phyloP scores from a whole-genome alignment of 2,888 invertebrate species.

The Napeogenes sylphis region DNA sequence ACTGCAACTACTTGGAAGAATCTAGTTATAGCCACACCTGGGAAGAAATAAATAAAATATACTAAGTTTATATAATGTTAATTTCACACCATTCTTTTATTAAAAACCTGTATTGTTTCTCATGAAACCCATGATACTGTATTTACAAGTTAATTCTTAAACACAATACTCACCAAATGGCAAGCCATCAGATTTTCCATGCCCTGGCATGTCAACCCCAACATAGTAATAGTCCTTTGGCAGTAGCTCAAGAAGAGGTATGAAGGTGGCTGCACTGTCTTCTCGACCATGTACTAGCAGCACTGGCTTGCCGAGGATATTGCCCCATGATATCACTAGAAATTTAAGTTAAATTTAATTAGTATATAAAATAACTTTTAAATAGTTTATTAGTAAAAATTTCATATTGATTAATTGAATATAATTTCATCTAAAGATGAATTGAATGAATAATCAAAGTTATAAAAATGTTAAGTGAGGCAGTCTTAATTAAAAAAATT shows the following conservation, averaged over 20 bases:
- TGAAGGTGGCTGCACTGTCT: constrained; percentile 80
- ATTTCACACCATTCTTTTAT: too few species aligned
- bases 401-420: too few species aligned
- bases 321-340: constrained; percentile 79
- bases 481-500: too few species aligned
- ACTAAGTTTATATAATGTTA: background rate
- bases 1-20: constrained; percentile 57
- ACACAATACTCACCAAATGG: constrained; percentile 50
- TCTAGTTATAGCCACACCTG: constrained; percentile 55
- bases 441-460: too few species aligned
- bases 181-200: constrained; percentile 76
- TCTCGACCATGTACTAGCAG: constrained; percentile 79
- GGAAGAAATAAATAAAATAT: constrained; percentile 12
- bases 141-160: background rate
- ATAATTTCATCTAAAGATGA: too few species aligned
- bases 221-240: constrained; percentile 58
- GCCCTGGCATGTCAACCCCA: constrained; percentile 78
- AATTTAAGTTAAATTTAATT: constrained; percentile 13
- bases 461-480: too few species aligned
- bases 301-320: constrained; percentile 64
- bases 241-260: constrained; percentile 73
- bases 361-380: background rate
- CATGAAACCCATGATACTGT: too few species aligned
- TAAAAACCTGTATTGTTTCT: too few species aligned
- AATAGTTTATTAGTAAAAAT: background rate